A percentile compares a stretch with the other conserved stretches of the same genome.
Conservation (phyloP, 1,140 invertebrate species). For the Samia ricini region DNA sequence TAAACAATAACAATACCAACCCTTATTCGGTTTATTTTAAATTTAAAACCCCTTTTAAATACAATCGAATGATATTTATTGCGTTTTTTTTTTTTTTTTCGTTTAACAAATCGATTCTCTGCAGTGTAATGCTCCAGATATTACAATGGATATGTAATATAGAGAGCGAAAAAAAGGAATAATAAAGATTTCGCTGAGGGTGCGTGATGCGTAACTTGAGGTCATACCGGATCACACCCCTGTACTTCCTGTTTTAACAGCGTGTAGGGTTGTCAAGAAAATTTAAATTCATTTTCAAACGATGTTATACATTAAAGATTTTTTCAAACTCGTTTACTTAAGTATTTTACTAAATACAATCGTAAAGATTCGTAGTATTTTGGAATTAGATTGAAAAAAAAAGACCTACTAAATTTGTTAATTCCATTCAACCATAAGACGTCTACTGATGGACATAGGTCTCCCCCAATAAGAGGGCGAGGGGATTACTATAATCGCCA, state of each 20-base stretch:
- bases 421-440: too few species aligned
- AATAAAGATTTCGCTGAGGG: conserved; percentile 36
- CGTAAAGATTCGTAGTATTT: too few species aligned
- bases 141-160: conserved; percentile 35
- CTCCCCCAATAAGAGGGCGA: too few species aligned
- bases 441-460: too few species aligned
- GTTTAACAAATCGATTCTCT: conserved; percentile 35
- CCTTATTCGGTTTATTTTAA: conserved; percentile 68
- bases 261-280: conserved; percentile 44
- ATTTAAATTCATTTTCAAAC: too few species aligned
- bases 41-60: conserved; percentile 74
- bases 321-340: too few species aligned
- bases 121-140: conserved; percentile 60
- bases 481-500: too few species aligned
- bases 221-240: conserved; percentile 70
- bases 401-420: too few species aligned
- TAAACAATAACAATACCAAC: conserved; percentile 11
- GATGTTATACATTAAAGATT: too few species aligned
- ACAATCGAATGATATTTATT: conserved; percentile 76
- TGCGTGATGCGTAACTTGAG: conserved; percentile 66
- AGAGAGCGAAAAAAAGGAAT: conserved; percentile 24
- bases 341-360: too few species aligned
- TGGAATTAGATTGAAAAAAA: too few species aligned
- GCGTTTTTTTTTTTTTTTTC: conserved; percentile 56
- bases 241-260: conserved; percentile 60